Evolutionary conservation across 2,113 vertebrate species (phyloP), one percentile per base, ranked within the genome.

Genomic region (Trematocara stigmaticum): DNA sequence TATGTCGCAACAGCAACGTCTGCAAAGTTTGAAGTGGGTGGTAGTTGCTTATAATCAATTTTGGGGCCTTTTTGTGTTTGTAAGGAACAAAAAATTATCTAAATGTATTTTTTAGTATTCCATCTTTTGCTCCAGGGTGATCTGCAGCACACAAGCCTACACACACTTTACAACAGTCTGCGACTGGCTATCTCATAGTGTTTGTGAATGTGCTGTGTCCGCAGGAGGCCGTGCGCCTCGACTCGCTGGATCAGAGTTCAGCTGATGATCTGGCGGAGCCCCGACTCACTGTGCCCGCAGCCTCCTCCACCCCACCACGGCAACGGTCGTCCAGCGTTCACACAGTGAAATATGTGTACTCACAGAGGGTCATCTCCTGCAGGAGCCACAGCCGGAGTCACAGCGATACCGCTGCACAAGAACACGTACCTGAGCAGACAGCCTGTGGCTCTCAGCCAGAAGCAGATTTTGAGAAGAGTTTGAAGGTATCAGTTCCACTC

Each of bases 161-260:
- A 81, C 8, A 1, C 10, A 34, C 29, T 66, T 40, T 83, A 49
- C 31, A 51, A 82, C 29, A 38, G 47, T 35, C 49, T 53, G 26
- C 26, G 6, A n/a, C 1, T 76, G 69, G 64, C 26, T 31, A 49
- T 49, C 11, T 64, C 51, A 26, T 74, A 16, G 64, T 87, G 47
- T 83, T 3, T 81, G 59, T 85, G n/a, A 18, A 4, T 81, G 81
- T 87, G 42, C 26, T 51, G 51, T 88, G 57, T 66, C 7, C 71
- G 35, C 94, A 99, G 98, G 97, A 97, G 93, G 97, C 98, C 0
- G 10, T 97, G 69, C 85, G 86, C 2, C 52, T 69, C 0, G 95
- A 96, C 40, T 91, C 86, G 38, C 92, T 92, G 87, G 95, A 96
- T 76, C 94, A 93, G 56, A 93, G 86, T 2, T 94, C 92, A 40